A percentile compares a stretch with the other conserved stretches of the same genome.
phyloP scores from a whole-genome alignment of 2,888 invertebrate species.

The Sialis lutaria region DNA sequence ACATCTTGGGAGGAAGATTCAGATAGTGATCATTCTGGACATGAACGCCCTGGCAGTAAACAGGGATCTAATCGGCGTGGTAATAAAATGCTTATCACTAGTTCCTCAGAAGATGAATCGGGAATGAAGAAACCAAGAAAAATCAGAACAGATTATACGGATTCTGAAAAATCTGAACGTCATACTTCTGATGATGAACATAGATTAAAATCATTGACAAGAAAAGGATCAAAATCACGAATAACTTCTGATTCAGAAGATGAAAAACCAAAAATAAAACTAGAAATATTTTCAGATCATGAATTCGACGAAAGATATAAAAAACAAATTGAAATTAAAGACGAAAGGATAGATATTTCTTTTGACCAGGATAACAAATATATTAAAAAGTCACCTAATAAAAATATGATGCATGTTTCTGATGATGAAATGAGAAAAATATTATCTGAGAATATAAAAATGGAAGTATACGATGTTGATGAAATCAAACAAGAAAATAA shows the following conservation, averaged over 20 bases:
- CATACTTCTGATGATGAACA: slow-evolving; percentile 29
- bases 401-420: slow-evolving; percentile 11
- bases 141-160: slow-evolving; percentile 27
- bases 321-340: slow-evolving; percentile 16
- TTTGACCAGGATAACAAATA: slow-evolving; percentile 16
- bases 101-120: slow-evolving; percentile 22
- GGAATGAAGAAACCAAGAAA: slow-evolving; percentile 17
- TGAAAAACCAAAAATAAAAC: slow-evolving; percentile 40
- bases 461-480: slow-evolving; percentile 10
- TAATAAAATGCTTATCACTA: slow-evolving; percentile 22
- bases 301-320: slow-evolving; percentile 25
- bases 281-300: slow-evolving; percentile 40
- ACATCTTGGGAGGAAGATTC: slow-evolving; percentile 80
- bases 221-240: slow-evolving; percentile 51
- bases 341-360: slow-evolving; percentile 12
- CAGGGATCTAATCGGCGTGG: slow-evolving; percentile 17
- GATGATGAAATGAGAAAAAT: slow-evolving; percentile 2
- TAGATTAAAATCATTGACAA: slow-evolving; percentile 32
- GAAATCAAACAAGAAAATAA: slow-evolving; percentile 7
- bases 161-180: slow-evolving; percentile 26
- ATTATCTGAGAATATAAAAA: slow-evolving; percentile 3
- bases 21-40: slow-evolving; percentile 46
- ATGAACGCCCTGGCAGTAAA: slow-evolving; percentile 18
- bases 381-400: slow-evolving; percentile 12
- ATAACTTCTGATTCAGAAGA: slow-evolving; percentile 68